Conservation (phyloP, 2,113 vertebrate species). For the Cariama cristata region DNA sequence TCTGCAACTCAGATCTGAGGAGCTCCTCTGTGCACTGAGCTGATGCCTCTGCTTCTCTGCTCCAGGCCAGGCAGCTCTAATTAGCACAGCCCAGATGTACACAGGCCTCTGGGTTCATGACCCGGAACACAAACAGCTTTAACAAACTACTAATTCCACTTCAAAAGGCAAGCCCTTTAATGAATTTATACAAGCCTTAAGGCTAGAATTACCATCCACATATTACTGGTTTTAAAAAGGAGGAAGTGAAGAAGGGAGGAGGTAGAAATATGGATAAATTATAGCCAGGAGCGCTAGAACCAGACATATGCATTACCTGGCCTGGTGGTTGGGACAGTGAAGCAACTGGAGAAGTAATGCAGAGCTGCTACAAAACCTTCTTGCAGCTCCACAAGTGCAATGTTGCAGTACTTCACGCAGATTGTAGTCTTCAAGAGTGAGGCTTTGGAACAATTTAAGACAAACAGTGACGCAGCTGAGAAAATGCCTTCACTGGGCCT, state of each 20-base stretch:
- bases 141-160: conserved; percentile 49
- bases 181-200: conserved; percentile 23
- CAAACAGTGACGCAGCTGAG: neutral
- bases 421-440: neutral
- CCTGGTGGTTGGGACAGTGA: neutral
- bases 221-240: neutral
- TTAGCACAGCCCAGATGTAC: conserved; percentile 37
- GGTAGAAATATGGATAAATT: neutral
- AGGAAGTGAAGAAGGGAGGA: neutral
- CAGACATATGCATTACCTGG: neutral
- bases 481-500: neutral
- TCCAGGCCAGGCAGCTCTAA: conserved; percentile 37
- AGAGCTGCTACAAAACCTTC: neutral
- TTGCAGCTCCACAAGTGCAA: neutral
- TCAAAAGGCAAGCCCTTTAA: conserved; percentile 30
- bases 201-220: conserved; percentile 46
- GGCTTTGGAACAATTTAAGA: rapidly evolving
- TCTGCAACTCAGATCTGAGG: neutral
- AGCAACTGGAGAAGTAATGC: neutral
- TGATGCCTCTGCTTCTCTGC: neutral
- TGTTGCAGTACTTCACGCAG: neutral
- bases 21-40: neutral
- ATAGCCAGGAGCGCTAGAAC: neutral
- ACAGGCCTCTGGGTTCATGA: neutral
- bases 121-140: conserved; percentile 19